Evolutionary conservation across 2,888 invertebrate genomes (phyloP).

Genomic region (Spialia ferax): DNA sequence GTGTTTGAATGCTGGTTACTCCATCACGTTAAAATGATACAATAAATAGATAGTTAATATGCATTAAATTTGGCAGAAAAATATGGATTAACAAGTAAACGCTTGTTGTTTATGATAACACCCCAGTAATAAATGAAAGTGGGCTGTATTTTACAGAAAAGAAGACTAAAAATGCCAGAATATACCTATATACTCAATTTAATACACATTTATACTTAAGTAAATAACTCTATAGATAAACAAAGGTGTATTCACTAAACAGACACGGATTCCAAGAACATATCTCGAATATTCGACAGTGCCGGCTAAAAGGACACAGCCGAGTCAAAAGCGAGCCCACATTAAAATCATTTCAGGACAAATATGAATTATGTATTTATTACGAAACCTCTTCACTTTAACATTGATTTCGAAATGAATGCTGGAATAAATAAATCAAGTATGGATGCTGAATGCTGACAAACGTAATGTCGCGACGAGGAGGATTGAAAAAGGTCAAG

Average conservation of each 20-base stretch:
- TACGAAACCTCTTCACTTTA: slow-evolving; percentile 37
- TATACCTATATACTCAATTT: no score
- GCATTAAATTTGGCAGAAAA: no score
- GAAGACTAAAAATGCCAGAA: no score
- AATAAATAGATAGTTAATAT: no score
- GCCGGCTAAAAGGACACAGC: slow-evolving; percentile 30
- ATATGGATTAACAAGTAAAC: no score
- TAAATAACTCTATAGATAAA: background rate
- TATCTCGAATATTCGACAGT: slow-evolving; percentile 22
- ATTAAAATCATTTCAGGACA: slow-evolving; percentile 39
- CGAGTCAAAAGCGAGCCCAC: slow-evolving; percentile 30
- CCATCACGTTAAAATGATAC: no score
- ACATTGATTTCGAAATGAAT: slow-evolving; percentile 35
- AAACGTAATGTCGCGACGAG: slow-evolving; percentile 1
- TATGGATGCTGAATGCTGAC: slow-evolving; percentile 1
- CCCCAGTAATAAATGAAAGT: no score
- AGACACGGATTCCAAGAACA: slow-evolving; percentile 17
- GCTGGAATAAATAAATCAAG: slow-evolving; percentile 23
- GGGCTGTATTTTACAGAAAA: no score
- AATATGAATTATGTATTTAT: slow-evolving; percentile 41
- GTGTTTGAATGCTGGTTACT: no score
- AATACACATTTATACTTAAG: background rate
- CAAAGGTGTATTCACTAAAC: background rate
- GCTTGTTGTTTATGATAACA: no score
- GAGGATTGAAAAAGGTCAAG: background rate